Percentiles rank a stretch among this genome's conserved stretches.
Evolutionary conservation across 2,888 invertebrate species (phyloP).

Genomic region (Hypselothyrea guttata): DNA sequence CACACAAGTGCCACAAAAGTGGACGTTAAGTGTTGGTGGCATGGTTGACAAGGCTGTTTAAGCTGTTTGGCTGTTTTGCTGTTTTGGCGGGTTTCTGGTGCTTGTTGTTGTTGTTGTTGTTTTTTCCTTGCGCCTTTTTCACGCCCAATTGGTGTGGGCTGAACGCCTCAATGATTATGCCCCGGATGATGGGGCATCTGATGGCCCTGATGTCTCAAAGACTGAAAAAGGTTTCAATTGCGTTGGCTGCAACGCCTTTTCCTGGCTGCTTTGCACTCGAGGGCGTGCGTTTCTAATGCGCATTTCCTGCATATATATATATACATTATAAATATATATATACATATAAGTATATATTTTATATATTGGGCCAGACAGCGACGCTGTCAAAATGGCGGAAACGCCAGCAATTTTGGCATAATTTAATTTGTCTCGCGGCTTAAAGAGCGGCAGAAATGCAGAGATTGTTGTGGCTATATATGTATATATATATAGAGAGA

Average conservation of each 20-base stretch:
- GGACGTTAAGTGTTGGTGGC: constrained; percentile 32
- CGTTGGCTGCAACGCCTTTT: constrained; percentile 70
- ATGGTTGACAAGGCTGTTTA: not conserved
- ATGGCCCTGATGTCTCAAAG: constrained; percentile 27
- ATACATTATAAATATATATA: not conserved
- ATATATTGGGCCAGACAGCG: constrained; percentile 54
- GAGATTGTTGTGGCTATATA: constrained; percentile 12
- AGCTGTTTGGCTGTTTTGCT: constrained; percentile 22
- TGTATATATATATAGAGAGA: too few relatives aligned
- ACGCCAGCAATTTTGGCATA: constrained; percentile 43
- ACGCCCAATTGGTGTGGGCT: constrained; percentile 80
- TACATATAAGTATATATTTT: too few relatives aligned
- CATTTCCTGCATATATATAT: constrained; percentile 10
- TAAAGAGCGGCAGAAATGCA: constrained; percentile 33
- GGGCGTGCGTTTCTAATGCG: constrained; percentile 46
- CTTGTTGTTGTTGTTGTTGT: too few relatives aligned
- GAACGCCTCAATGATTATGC: constrained; percentile 75
- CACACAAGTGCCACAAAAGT: constrained; percentile 60
- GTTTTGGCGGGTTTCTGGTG: not conserved
- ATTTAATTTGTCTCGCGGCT: constrained; percentile 47
- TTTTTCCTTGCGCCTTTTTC: too few relatives aligned
- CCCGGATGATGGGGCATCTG: constrained; percentile 19
- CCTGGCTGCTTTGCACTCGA: constrained; percentile 65
- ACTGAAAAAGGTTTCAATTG: constrained; percentile 68
- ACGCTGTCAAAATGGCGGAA: constrained; percentile 70